Evolutionary conservation across 2,888 invertebrate genomes (phyloP), one percentile per base, ranked within the genome.

Genomic region (Thalpophila matura): DNA sequence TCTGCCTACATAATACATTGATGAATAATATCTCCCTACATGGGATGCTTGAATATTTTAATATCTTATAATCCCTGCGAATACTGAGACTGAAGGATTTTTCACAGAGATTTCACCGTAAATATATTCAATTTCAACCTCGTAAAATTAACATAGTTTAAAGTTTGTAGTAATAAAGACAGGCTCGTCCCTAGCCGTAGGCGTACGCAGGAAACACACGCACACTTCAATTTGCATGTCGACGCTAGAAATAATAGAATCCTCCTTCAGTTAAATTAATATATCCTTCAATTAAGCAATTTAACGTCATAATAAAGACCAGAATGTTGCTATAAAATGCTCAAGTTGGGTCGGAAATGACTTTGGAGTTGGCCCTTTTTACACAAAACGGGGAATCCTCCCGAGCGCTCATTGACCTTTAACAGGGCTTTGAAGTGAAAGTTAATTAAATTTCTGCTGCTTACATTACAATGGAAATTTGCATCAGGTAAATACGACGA

Each of bases 361-460:
- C 85, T 89, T 83, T 77, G 61, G 81, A 85, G 84, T 84, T 84
- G 84, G 84, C 82, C 89, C 89, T 89, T 92, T 92, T 91, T 89
- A 84, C 84, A 82, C 86, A 84, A 86, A 86, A 86, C 84, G 80
- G 79, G 77, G 85, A 88, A 89, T 89, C 86, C 88, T 88, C 79
- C 62, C 58, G 75, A 83, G 82, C 79, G 78, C 85, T 85, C 86
- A 88, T 89, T 91, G 91, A 89, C 91, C 91, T 86, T 86, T 80
- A 84, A 85, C 84, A 80, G 81, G 73, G 86, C 89, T 91, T 92
- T 91, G 87, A 91, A 90, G 89, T 85, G 84, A 82, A 86, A 87
- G 87, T 91, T 93, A 93, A 92, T 93, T 92, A 91, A 93, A 92
- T 91, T 90, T 92, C 88, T 87, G 82, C 82, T 90, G 88, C 86